Evolutionary conservation across 2,797 vertebrate species (phyloP), one percentile per base, ranked within the genome.

Genomic region (Clamator glandarius): DNA sequence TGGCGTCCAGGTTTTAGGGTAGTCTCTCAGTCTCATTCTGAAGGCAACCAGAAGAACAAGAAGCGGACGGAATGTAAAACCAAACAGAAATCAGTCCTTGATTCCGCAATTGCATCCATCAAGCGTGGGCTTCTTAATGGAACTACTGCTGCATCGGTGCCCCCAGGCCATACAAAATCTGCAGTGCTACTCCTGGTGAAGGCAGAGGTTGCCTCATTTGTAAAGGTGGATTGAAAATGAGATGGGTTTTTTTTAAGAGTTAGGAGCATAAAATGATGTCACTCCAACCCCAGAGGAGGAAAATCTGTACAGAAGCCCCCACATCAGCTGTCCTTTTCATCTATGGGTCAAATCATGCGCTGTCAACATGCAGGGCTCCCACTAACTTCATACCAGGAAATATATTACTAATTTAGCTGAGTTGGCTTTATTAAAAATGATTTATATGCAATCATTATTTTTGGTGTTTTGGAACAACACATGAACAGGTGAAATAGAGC

Each of bases 401-500:
- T 26, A 33, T 35, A 90, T 85, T 80, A 48, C 75, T 93, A 90
- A 66, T 21, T 90, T 91, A 90, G 66, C 51, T 89, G 89, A 85
- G 66, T 83, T 85, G 76, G 75, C 89, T 92, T 89, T 90, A 76
- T 57, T 73, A 90, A 73, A 70, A 88, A 67, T 88, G 20, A 87
- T 95, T 95, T 87, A 84, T n/a, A 78, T 82, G 59, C 74, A 63
- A 48, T 7, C 20, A 33, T 87, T 90, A 82, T 88, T 88, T 69
- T 84, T 52, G 0, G 5, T 83, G 57, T 82, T 88, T 88, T 90
- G 74, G 85, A 90, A 63, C 84, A 70, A 36, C 33, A 68, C 59
- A 35, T 51, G 64, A 85, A 88, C 68, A 92, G 92, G 89, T 93
- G 93, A 91, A 89, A 84, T 12, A 35, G 26, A 90, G 78, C 48